Evolutionary conservation across 2,797 vertebrate species (phyloP).

Genomic region (Sebastes goodei): DNA sequence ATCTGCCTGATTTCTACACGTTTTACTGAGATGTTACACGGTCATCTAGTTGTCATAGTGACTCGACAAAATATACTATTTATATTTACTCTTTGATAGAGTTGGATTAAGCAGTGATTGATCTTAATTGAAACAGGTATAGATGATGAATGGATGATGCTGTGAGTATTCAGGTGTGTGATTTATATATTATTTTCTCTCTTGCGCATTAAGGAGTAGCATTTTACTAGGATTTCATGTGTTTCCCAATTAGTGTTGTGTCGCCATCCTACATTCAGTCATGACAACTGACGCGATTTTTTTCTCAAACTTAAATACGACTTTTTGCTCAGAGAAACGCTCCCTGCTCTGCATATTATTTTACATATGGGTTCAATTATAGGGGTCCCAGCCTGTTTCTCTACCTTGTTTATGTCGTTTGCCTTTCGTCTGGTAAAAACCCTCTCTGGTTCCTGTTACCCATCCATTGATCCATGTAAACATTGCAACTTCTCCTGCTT

Average conservation of each 20-base stretch:
- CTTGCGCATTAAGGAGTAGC: background rate
- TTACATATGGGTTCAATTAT: constrained; percentile 54
- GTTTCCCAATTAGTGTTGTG: background rate
- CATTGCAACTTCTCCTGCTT: background rate
- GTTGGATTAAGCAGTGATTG: background rate
- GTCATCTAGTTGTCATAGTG: constrained; percentile 48
- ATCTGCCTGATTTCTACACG: constrained; percentile 10
- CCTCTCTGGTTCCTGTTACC: constrained; percentile 43
- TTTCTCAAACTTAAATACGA: background rate
- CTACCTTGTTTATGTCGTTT: constrained; percentile 35
- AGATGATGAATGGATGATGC: background rate
- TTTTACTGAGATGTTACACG: background rate
- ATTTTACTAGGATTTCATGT: background rate
- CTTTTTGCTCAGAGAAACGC: background rate
- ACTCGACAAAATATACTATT: background rate
- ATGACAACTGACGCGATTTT: background rate
- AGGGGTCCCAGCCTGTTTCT: constrained; percentile 27
- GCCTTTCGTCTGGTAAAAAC: constrained; percentile 4
- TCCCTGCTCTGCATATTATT: constrained; percentile 1
- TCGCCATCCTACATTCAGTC: background rate
- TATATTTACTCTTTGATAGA: background rate
- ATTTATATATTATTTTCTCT: background rate
- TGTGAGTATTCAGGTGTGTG: background rate
- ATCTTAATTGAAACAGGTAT: background rate
- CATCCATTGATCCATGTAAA: constrained; percentile 52